Conservation (phyloP, 1,140 invertebrate species). For the Plutomurus gul region DNA sequence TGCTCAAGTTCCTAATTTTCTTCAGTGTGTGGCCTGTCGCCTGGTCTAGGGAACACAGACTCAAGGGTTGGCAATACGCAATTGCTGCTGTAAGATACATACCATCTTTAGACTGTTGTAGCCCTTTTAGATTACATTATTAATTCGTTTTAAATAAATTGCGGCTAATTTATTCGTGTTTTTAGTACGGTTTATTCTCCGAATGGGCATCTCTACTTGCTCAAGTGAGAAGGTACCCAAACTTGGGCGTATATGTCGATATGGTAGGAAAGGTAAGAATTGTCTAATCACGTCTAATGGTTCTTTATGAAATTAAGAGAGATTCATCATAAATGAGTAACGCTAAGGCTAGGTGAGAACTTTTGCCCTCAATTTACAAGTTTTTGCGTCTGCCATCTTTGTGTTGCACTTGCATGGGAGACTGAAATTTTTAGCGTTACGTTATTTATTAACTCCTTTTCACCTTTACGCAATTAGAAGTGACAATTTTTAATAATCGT, state of each 20-base stretch:
- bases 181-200: conserved; percentile 55
- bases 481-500: no score
- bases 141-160: neutral
- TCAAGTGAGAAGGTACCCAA: conserved; percentile 78
- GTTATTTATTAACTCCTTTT: no score
- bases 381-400: no score
- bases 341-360: no score
- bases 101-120: no score
- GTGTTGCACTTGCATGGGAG: no score
- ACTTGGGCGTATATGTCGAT: conserved; percentile 80
- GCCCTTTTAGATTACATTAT: no score
- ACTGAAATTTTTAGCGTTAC: no score
- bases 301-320: neutral
- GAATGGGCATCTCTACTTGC: conserved; percentile 80
- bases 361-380: no score
- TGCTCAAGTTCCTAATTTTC: neutral
- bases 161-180: neutral
- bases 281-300: neutral
- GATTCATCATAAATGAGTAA: neutral
- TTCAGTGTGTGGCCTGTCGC: neutral
- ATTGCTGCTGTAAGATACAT: neutral
- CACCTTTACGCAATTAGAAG: no score
- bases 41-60: neutral
- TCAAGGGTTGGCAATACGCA: neutral
- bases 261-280: conserved; percentile 80